These are phyloP conservation scores for Caenorhabditis sp. DNA, from an alignment of 2,888 invertebrate species.

Conservation along the genomic window DNA sequence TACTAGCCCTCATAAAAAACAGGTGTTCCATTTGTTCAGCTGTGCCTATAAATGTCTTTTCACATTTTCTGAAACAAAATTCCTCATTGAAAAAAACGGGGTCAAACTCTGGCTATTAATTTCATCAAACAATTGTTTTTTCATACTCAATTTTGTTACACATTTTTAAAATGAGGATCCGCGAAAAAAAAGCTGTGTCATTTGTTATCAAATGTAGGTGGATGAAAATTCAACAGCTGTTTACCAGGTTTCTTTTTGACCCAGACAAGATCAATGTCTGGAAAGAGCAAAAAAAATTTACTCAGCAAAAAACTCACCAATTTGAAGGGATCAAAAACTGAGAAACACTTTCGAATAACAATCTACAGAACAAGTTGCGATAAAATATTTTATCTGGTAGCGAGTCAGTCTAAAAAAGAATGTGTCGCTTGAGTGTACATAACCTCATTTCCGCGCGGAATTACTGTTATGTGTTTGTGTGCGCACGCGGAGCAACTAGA, in stretches of 20 bases:
- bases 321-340: neutral
- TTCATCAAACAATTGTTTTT: too few species aligned
- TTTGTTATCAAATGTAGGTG: neutral
- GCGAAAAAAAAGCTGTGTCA: too few species aligned
- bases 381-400: neutral
- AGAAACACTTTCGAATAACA: too few species aligned
- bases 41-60: too few species aligned
- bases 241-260: conserved; percentile 1
- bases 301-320: neutral
- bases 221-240: conserved; percentile 24
- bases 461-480: conserved; percentile 9
- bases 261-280: neutral
- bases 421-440: conserved; percentile 29
- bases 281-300: neutral
- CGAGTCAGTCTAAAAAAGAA: conserved; percentile 7
- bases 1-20: too few species aligned
- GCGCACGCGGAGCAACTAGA: neutral
- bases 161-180: neutral
- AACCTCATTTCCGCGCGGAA: conserved; percentile 39
- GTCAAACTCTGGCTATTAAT: too few species aligned
- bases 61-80: too few species aligned
- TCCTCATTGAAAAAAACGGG: too few species aligned
- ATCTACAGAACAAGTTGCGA: neutral
- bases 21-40: too few species aligned
- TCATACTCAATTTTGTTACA: too few species aligned